Base-by-base conservation (phyloP, 2,113 vertebrate species). In the Shinisaurus crocodilurus region DNA sequence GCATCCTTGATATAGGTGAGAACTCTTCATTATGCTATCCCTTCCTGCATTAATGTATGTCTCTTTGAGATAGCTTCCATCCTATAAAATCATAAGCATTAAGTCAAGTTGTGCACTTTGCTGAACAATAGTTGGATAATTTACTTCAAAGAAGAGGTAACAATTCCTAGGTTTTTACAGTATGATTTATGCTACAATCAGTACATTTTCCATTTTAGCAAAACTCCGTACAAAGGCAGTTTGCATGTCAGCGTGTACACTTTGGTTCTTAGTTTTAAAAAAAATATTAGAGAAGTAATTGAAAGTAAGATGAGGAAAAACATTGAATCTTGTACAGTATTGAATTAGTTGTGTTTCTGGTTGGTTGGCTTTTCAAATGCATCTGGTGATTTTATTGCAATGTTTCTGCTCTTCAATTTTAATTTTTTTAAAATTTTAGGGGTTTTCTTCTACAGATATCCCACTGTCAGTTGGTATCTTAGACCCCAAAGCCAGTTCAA, bases 1-100 rank as follows among this genome's bases (percentile, higher is more conserved):
- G 99, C 9, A 99, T 99, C 93, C 96, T 99, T 70, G 99, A 99
- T 89, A 97, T 99, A 67, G 99, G 99, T 99, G 96, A 97, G 98
- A 82, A 63, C 89, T 54, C 89, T 93, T 91, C 80, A 70, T 83
- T 90, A 15, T 60, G 76, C 13, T 90, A 88, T 43, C 65, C 74
- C 16, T 57, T 40, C 43, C 15, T 81, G 40, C 45, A 63, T 25
- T 27, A 6, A 32, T 15, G 1, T 29, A 57, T 40, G 5, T n/a
- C 75, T 50, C 16, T 76, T 87, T 45, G 29, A 77, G 67, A 2
- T 18, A 69, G 9, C 34, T 88, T n/a, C 0, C 16, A 50, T 37
- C 0, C n/a, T 9, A 4, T 16, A 67, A 63, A 45, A 32, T 3
- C 7, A 15, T 23, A 34, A 43, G 32, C n/a, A 45, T 45, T 45